These are phyloP conservation scores for Galemys pyrenaicus DNA, from an alignment of 2,113 vertebrate genomes.

Conservation along the genomic window DNA sequence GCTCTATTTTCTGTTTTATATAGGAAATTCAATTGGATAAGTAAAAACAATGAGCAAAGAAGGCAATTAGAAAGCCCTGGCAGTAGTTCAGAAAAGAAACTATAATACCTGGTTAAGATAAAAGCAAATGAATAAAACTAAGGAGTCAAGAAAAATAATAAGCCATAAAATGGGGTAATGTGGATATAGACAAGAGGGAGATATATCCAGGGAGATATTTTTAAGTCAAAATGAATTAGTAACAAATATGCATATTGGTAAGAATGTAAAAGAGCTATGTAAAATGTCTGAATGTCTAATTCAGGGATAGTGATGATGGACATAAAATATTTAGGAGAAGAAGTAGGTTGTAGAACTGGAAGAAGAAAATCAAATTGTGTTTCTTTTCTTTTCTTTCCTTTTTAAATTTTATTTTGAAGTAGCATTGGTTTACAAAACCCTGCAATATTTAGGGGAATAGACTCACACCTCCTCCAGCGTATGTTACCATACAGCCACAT, in stretches of 20 bases:
- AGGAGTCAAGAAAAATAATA: neutral
- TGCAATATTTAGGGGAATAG: too few species aligned
- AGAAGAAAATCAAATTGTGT: neutral
- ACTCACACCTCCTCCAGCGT: too few species aligned
- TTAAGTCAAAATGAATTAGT: neutral
- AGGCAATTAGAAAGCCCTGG: neutral
- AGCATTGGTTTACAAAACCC: too few species aligned
- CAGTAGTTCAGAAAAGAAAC: neutral
- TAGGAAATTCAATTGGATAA: neutral
- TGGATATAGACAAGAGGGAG: neutral
- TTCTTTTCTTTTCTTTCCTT: too few species aligned
- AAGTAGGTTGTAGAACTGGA: neutral
- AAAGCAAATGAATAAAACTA: neutral
- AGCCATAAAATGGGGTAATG: neutral
- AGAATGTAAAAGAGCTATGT: neutral
- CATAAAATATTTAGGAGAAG: neutral
- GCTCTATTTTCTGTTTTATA: neutral
- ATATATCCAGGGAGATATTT: neutral
- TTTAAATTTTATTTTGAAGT: too few species aligned
- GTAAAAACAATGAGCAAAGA: neutral
- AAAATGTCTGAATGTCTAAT: neutral
- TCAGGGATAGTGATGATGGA: neutral
- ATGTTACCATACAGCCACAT: too few species aligned
- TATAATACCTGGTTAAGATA: neutral
- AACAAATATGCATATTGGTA: too few species aligned